These are phyloP conservation scores for Acronicta alni DNA, from an alignment of 2,888 invertebrate species.

Conservation along the genomic window DNA sequence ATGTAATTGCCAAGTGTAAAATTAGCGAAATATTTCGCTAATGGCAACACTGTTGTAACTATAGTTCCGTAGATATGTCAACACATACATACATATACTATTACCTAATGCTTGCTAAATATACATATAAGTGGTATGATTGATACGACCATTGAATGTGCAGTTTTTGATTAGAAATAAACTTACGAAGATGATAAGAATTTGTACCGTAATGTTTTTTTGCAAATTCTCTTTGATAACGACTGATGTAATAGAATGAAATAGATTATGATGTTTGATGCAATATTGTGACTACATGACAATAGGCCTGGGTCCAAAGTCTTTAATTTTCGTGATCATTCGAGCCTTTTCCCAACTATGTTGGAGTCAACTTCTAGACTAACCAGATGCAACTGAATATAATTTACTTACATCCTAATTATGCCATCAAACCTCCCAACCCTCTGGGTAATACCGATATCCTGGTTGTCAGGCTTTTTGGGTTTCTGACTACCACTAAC, in stretches of 20 bases:
- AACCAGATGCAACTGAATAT: too few relatives aligned
- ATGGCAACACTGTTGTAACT: constrained; percentile 72
- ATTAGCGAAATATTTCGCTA: constrained; percentile 77
- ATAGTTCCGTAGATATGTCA: constrained; percentile 85
- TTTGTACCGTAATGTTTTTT: constrained; percentile 6
- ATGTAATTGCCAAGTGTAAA: constrained; percentile 64
- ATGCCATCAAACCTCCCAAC: too few relatives aligned
- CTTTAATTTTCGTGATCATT: too few relatives aligned
- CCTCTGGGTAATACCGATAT: too few relatives aligned
- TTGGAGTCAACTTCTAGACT: too few relatives aligned
- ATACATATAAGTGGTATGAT: constrained; percentile 77
- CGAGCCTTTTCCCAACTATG: too few relatives aligned
- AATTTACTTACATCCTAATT: too few relatives aligned
- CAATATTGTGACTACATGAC: background rate
- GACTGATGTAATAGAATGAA: constrained; percentile 6
- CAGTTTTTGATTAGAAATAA: constrained; percentile 10
- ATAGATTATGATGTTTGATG: background rate
- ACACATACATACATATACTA: constrained; percentile 71
- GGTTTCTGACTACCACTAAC: too few relatives aligned
- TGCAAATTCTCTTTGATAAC: background rate
- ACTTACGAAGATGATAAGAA: constrained; percentile 1
- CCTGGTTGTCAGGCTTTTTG: too few relatives aligned
- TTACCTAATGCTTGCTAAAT: constrained; percentile 83
- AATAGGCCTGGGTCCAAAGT: too few relatives aligned
- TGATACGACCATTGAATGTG: constrained; percentile 48